A percentile compares a stretch with the other conserved stretches of the same genome.
These are phyloP conservation scores for Tenthredo distinguenda DNA, from an alignment of 2,888 invertebrate genomes.

Conservation along the genomic window DNA sequence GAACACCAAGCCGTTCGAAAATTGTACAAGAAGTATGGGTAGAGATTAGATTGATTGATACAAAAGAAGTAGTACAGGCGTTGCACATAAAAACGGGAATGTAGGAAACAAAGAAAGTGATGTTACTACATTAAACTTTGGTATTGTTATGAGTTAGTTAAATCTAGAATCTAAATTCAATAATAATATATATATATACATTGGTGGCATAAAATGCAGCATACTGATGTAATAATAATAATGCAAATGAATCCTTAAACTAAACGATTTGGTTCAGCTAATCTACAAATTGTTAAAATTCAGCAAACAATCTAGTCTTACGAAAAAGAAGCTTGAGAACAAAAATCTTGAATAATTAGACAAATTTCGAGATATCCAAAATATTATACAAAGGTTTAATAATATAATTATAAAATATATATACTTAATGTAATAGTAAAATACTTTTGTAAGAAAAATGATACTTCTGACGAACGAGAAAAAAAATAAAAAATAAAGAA, in stretches of 20 bases:
- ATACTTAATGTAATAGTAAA: slow-evolving; percentile 33
- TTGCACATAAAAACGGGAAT: slow-evolving; percentile 59
- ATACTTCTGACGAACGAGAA: slow-evolving; percentile 28
- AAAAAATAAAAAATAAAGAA: slow-evolving; percentile 4
- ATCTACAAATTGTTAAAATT: slow-evolving; percentile 53
- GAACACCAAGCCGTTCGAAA: neutral
- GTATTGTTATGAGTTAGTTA: slow-evolving; percentile 74
- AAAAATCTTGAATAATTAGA: neutral
- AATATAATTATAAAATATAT: slow-evolving; percentile 25
- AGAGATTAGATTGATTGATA: slow-evolving; percentile 58
- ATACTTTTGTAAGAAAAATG: slow-evolving; percentile 48
- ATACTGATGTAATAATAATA: slow-evolving; percentile 40
- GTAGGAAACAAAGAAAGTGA: slow-evolving; percentile 62
- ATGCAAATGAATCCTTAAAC: slow-evolving; percentile 53
- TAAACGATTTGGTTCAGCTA: slow-evolving; percentile 66
- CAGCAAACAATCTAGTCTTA: slow-evolving; percentile 37
- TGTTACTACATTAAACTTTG: slow-evolving; percentile 77
- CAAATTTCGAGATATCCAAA: slow-evolving; percentile 26
- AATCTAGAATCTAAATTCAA: slow-evolving; percentile 66
- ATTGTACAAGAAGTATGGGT: slow-evolving; percentile 34
- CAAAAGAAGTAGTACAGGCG: slow-evolving; percentile 56
- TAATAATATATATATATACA: slow-evolving; percentile 55
- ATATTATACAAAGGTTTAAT: slow-evolving; percentile 40
- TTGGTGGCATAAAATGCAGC: slow-evolving; percentile 45
- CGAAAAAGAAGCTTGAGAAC: neutral